These are phyloP conservation scores for Sorex fumeus DNA, from an alignment of 2,113 vertebrate species.

Conservation along the genomic window DNA sequence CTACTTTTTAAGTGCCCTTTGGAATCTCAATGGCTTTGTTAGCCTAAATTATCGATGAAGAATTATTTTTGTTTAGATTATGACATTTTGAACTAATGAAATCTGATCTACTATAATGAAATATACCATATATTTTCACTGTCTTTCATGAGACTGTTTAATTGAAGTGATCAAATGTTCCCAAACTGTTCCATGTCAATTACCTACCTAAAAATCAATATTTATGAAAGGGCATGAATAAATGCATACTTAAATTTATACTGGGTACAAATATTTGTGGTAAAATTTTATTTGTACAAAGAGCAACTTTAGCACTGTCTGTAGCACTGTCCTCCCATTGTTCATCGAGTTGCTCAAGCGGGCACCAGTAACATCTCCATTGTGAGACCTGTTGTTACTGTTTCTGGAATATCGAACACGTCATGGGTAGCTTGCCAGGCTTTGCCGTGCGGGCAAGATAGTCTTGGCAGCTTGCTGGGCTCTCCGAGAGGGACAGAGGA, in stretches of 20 bases:
- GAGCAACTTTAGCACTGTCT: too few relatives aligned
- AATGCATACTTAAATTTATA: conserved; percentile 16
- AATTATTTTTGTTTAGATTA: conserved; percentile 49
- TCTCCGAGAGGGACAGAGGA: too few relatives aligned
- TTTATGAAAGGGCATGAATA: neutral
- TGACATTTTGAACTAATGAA: conserved; percentile 47
- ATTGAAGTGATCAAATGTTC: conserved; percentile 23
- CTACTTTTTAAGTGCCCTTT: neutral
- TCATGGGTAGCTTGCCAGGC: too few relatives aligned
- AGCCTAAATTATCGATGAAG: conserved; percentile 4
- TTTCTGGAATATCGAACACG: too few relatives aligned
- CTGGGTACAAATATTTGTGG: neutral
- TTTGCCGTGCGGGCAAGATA: too few relatives aligned
- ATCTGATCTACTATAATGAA: neutral
- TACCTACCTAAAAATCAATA: conserved; percentile 12
- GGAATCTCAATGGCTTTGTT: neutral
- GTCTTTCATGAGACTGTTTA: conserved; percentile 4
- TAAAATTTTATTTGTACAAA: conserved; percentile 34
- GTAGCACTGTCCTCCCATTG: too few relatives aligned
- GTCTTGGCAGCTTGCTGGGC: too few relatives aligned
- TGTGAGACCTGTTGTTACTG: too few relatives aligned
- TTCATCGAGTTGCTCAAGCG: too few relatives aligned
- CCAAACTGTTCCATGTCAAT: conserved; percentile 9
- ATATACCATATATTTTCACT: conserved; percentile 34
- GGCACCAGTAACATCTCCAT: too few relatives aligned